These are phyloP conservation scores for Sinonovacula constricta DNA, from an alignment of 1,140 invertebrate genomes.

Conservation along the genomic window DNA sequence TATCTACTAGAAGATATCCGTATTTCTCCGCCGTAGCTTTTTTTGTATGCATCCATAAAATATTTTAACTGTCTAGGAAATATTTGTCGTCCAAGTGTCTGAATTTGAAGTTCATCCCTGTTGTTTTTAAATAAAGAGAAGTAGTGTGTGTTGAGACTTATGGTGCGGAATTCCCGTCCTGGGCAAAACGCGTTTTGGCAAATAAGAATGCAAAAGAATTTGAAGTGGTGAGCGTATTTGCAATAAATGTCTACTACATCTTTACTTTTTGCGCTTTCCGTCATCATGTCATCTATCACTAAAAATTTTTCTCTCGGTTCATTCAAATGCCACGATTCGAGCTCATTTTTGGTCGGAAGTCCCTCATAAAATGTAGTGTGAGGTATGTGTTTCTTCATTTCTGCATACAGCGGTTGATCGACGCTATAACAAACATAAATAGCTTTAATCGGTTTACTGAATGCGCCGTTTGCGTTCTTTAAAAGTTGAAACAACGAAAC, in stretches of 20 bases:
- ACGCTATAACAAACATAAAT: slow-evolving; percentile 30
- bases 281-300: slow-evolving; percentile 28
- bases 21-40: slow-evolving; percentile 28
- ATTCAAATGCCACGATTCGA: slow-evolving; percentile 27
- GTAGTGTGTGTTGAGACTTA: slow-evolving; percentile 30
- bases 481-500: slow-evolving; percentile 34
- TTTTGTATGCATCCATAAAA: no score
- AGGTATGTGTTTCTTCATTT: slow-evolving; percentile 19
- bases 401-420: slow-evolving; percentile 24
- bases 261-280: slow-evolving; percentile 21
- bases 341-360: slow-evolving; percentile 24
- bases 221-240: slow-evolving; percentile 18
- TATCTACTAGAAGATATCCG: slow-evolving; percentile 27
- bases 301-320: slow-evolving; percentile 23
- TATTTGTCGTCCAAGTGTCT: no score
- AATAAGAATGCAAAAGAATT: slow-evolving; percentile 36
- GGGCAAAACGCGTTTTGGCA: slow-evolving; percentile 30
- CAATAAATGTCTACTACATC: slow-evolving; percentile 17
- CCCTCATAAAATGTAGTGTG: slow-evolving; percentile 17
- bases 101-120: no score
- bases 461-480: slow-evolving; percentile 9
- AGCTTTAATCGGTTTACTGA: slow-evolving; percentile 31
- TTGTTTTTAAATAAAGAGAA: slow-evolving; percentile 13
- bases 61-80: no score
- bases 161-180: slow-evolving; percentile 12